Evolutionary conservation across 2,888 invertebrate species (phyloP), one percentile per base, ranked within the genome.

Genomic region (Synanthedon andrenaeformis): DNA sequence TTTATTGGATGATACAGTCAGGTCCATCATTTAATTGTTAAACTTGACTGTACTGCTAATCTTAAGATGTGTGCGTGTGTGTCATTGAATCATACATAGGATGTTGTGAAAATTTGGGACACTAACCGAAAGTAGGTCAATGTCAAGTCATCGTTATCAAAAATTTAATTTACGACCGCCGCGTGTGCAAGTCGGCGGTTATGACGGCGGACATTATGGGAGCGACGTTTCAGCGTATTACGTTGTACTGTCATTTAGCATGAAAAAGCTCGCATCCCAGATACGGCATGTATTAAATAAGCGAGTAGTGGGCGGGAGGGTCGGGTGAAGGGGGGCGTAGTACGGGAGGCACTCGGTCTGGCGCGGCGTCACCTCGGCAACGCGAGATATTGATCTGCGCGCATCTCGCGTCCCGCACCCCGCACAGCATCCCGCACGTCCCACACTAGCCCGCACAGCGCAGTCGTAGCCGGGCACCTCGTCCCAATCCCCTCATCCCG

Each of bases 311-410:
- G 78, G 79, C 65, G 70, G 69, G 63, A 70, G 64, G 64, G 64
- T 67, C 61, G 65, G 63, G 64, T 63, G 58, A 62, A 61, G 66
- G 66, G 69, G 69, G 72, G 76, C 76, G 79, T 83, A 82, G 85
- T 87, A 84, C 87, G 88, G 81, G 87, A 80, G 82, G 89, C 89
- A 90, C 88, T 89, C 89, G 89, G 89, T 89, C 85, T 90, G 89
- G 89, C 89, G 88, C 89, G 88, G 88, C 89, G 89, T 90, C 79
- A 81, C 85, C 89, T 87, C 87, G 86, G 89, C 76, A 83, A 90
- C 90, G 78, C 70, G 79, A 79, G 82, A 82, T 84, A 85, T 85
- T 76, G 85, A 85, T 82, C 85, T 81, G 83, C 82, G 84, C 82
- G 69, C 75, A 79, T 83, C 79, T 82, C 86, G 87, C 85, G 85